phyloP scores from a whole-genome alignment of 2,888 invertebrate species.

The Pyralis farinalis region DNA sequence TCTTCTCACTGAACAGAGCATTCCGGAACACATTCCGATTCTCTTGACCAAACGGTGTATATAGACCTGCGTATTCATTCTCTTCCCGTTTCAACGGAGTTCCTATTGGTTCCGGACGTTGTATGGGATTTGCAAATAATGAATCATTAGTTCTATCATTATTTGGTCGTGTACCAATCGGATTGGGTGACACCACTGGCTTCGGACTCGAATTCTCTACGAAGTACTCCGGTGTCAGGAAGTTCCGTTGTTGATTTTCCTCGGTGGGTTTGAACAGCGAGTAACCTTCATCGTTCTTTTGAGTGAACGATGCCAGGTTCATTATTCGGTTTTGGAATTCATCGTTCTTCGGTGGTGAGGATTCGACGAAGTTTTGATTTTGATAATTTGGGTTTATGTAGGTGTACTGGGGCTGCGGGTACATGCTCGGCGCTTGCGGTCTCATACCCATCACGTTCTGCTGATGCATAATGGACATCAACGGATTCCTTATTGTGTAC shows the following conservation, averaged over 20 bases:
- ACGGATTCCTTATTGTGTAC: slow-evolving; percentile 91
- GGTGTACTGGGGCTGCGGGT: slow-evolving; percentile 45
- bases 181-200: slow-evolving; percentile 60
- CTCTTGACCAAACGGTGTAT: slow-evolving; percentile 68
- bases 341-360: slow-evolving; percentile 42
- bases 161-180: slow-evolving; percentile 61
- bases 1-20: slow-evolving; percentile 60
- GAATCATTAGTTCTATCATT: slow-evolving; percentile 40
- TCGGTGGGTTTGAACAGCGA: slow-evolving; percentile 61
- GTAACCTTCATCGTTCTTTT: slow-evolving; percentile 71
- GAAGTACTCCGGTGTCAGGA: slow-evolving; percentile 54
- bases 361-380: slow-evolving; percentile 29
- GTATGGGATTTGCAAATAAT: slow-evolving; percentile 51
- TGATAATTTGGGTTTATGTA: slow-evolving; percentile 51
- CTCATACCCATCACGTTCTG: slow-evolving; percentile 54
- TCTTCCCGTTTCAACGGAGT: slow-evolving; percentile 42
- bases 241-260: slow-evolving; percentile 49
- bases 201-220: slow-evolving; percentile 46
- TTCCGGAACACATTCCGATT: slow-evolving; percentile 63
- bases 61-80: slow-evolving; percentile 34
- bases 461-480: slow-evolving; percentile 79
- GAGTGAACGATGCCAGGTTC: slow-evolving; percentile 69
- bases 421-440: slow-evolving; percentile 36
- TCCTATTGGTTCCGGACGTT: slow-evolving; percentile 55
- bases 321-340: slow-evolving; percentile 60